phyloP scores from a whole-genome alignment of 2,888 invertebrate species.

The Sminthurinus aureus region DNA sequence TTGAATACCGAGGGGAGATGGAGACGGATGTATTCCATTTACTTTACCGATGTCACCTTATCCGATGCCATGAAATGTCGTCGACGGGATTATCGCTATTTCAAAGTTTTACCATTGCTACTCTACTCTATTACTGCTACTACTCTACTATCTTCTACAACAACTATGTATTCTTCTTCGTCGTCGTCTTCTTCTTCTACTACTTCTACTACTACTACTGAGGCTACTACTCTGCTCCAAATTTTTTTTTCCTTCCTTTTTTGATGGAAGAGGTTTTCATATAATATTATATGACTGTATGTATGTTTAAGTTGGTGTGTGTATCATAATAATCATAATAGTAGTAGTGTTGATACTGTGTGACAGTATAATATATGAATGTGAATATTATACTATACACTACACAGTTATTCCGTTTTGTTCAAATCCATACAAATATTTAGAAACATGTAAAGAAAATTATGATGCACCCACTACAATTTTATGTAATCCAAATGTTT shows the following conservation, averaged over 20 bases:
- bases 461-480: too few relatives aligned
- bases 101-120: neutral
- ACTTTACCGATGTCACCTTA: conserved; percentile 1
- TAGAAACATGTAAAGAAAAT: too few relatives aligned
- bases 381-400: too few relatives aligned
- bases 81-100: neutral
- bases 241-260: conserved; percentile 7
- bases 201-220: neutral
- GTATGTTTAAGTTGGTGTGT: too few relatives aligned
- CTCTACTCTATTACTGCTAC: neutral
- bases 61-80: neutral
- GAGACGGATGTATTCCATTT: conserved; percentile 20
- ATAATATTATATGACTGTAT: neutral
- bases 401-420: neutral
- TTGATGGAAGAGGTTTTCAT: neutral
- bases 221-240: neutral
- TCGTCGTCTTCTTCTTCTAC: neutral
- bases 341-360: too few relatives aligned
- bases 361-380: too few relatives aligned
- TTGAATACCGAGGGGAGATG: conserved; percentile 6
- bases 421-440: neutral
- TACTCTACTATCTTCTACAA: neutral
- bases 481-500: too few relatives aligned
- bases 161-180: neutral
- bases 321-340: too few relatives aligned